These are phyloP conservation scores for Enteromius treurensis DNA, from an alignment of 2,797 vertebrate species.

Conservation along the genomic window DNA sequence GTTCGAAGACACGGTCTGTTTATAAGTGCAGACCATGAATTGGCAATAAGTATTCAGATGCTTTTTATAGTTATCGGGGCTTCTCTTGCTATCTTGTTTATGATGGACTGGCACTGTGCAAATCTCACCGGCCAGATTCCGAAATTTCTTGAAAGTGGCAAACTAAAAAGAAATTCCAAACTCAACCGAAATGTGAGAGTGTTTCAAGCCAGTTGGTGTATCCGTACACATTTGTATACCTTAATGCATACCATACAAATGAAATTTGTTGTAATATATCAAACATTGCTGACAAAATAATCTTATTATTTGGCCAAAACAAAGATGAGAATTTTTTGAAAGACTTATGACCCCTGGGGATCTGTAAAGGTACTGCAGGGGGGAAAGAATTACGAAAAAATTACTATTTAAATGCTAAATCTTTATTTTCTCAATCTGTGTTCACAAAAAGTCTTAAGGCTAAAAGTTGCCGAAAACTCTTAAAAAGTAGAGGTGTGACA, in stretches of 20 bases:
- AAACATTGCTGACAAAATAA: not conserved
- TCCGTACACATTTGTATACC: not conserved
- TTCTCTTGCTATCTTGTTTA: constrained; percentile 13
- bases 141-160: constrained; percentile 27
- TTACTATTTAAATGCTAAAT: not conserved
- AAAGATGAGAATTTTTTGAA: not conserved
- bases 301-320: not conserved
- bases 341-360: not conserved
- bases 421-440: not conserved
- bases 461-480: not conserved
- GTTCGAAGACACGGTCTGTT: constrained; percentile 36
- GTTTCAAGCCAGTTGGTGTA: not conserved
- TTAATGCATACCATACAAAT: not conserved
- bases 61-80: constrained; percentile 43
- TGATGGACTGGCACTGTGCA: constrained; percentile 17
- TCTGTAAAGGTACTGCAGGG: not conserved
- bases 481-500: not conserved
- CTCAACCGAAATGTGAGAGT: not conserved
- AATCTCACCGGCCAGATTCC: constrained; percentile 10
- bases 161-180: not conserved
- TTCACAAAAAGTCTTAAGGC: not conserved
- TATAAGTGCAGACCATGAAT: constrained; percentile 35
- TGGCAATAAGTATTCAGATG: constrained; percentile 32
- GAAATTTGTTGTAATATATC: not conserved
- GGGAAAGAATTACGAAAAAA: not conserved